These are phyloP conservation scores for Lepidurus couesii DNA, from an alignment of 1,140 invertebrate species.

Conservation along the genomic window DNA sequence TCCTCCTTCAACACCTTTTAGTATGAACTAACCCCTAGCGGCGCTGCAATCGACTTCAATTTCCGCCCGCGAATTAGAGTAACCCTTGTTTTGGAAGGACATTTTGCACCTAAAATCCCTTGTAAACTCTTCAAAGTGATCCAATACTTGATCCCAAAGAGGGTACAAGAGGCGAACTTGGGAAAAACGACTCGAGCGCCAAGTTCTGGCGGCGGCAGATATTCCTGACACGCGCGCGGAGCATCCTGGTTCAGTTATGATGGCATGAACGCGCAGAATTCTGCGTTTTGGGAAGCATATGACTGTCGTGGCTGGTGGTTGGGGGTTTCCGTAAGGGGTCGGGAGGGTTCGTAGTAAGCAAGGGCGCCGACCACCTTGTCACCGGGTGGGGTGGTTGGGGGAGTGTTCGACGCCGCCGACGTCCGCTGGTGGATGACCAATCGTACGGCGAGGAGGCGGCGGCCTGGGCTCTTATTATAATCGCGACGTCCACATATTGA, in stretches of 20 bases:
- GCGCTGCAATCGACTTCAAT: no score
- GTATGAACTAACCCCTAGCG: no score
- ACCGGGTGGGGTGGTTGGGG: background rate
- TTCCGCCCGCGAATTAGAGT: no score
- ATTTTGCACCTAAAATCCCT: no score
- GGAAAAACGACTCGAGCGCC: background rate
- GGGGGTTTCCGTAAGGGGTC: background rate
- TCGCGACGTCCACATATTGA: conserved; percentile 21
- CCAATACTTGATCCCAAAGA: no score
- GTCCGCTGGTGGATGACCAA: conserved; percentile 16
- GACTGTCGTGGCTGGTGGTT: conserved; percentile 8
- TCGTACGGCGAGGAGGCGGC: conserved; percentile 13
- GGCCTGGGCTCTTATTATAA: conserved; percentile 19
- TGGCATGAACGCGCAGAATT: conserved; percentile 16
- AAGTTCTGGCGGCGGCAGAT: background rate
- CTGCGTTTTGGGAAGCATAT: conserved; percentile 10
- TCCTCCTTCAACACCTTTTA: background rate
- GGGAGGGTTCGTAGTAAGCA: background rate
- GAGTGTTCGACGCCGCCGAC: conserved; percentile 4
- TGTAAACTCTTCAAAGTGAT: no score
- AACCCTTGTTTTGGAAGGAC: no score
- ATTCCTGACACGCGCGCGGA: background rate
- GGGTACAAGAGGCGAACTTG: background rate
- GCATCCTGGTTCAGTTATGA: background rate
- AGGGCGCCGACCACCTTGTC: background rate